Conservation (phyloP, 2,888 invertebrate genomes). For the Aporophyla nigra region DNA sequence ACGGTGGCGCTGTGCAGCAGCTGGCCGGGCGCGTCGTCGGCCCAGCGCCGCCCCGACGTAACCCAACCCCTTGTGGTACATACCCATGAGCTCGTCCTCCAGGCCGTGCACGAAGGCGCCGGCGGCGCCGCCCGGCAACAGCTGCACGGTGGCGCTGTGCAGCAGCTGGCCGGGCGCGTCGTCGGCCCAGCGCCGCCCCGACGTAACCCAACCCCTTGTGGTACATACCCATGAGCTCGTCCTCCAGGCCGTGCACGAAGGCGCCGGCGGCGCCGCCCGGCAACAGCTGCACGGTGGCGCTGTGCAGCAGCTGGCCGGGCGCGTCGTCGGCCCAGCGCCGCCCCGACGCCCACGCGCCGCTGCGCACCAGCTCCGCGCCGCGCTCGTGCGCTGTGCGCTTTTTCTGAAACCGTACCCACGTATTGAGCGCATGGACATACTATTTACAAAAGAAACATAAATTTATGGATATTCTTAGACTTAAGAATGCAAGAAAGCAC, state of each 20-base stretch:
- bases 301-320: conserved; percentile 97
- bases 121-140: background rate
- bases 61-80: background rate
- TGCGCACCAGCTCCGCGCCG: conserved; percentile 95
- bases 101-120: background rate
- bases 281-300: conserved; percentile 93
- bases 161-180: too few relatives aligned
- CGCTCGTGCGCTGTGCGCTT: conserved; percentile 96
- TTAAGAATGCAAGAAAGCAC: background rate
- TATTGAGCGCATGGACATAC: background rate
- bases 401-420: conserved; percentile 90
- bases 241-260: conserved; percentile 99
- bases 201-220: too few relatives aligned
- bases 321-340: conserved; percentile 94
- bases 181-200: too few relatives aligned
- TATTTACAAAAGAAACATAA: background rate
- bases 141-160: too few relatives aligned
- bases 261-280: conserved; percentile 99
- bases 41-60: too few relatives aligned
- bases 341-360: conserved; percentile 95
- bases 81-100: conserved; percentile 90
- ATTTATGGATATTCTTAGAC: too few relatives aligned
- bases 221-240: conserved; percentile 93
- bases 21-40: too few relatives aligned
- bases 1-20: too few relatives aligned